These are phyloP conservation scores for Anodontia alba DNA, from an alignment of 2,888 invertebrate genomes.

Conservation along the genomic window DNA sequence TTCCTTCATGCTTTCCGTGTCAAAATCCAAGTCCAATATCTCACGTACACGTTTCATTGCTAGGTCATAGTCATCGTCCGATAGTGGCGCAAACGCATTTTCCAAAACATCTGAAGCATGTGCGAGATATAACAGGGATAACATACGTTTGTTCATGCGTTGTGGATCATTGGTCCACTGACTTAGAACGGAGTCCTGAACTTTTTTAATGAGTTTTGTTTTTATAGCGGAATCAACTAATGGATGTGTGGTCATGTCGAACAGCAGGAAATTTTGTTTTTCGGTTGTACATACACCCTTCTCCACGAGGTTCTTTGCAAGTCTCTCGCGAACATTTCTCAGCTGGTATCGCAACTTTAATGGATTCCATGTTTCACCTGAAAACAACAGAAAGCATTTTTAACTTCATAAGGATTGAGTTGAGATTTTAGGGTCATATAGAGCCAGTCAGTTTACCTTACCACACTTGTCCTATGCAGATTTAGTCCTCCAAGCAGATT, in stretches of 20 bases:
- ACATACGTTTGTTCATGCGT: constrained; percentile 97
- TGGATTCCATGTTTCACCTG: constrained; percentile 99
- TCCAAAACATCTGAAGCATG: constrained; percentile 99
- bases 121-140: constrained; percentile 97
- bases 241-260: constrained; percentile 99
- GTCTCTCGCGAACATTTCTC: constrained; percentile 98
- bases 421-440: neutral
- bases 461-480: no score
- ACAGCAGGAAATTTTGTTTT: constrained; percentile 99
- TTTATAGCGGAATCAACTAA: constrained; percentile 97
- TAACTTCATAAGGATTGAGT: neutral
- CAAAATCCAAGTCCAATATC: constrained; percentile 98
- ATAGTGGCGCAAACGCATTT: constrained; percentile 99
- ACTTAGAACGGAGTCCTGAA: constrained; percentile 98
- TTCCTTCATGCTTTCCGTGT: constrained; percentile 95
- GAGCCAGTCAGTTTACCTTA: no score
- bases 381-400: constrained; percentile 45
- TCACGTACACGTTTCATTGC: constrained; percentile 99
- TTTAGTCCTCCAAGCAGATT: no score
- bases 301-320: constrained; percentile 99
- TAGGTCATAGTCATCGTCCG: constrained; percentile 97
- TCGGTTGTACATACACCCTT: constrained; percentile 99
- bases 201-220: constrained; percentile 96
- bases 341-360: constrained; percentile 98
- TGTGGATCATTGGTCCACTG: constrained; percentile 98